phyloP scores from a whole-genome alignment of 2,888 invertebrate species.

The Orthonevra nobilis region DNA sequence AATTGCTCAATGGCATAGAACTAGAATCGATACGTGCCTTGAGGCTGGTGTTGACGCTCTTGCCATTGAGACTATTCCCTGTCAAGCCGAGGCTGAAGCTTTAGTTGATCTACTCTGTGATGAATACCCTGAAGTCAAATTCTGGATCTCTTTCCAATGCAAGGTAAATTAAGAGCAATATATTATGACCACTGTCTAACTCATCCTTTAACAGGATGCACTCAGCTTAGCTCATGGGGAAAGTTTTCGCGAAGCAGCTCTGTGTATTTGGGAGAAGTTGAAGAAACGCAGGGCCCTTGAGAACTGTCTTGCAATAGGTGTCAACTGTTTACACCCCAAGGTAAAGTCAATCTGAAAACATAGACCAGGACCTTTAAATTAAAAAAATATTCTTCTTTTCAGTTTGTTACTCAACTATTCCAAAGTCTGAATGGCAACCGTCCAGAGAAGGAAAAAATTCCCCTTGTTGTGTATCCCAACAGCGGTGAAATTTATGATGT shows the following conservation, averaged over 20 bases:
- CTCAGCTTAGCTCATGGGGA: conserved; percentile 88
- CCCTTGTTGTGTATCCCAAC: conserved; percentile 95
- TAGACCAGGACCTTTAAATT: no score
- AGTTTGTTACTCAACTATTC: conserved; percentile 84
- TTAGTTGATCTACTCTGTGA: conserved; percentile 87
- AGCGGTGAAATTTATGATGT: conserved; percentile 84
- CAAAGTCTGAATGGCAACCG: conserved; percentile 81
- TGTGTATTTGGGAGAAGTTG: conserved; percentile 84
- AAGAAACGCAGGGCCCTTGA: conserved; percentile 83
- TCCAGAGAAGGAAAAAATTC: conserved; percentile 81
- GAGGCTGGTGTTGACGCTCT: conserved; percentile 91
- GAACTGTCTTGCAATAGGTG: conserved; percentile 90
- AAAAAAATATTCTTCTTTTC: conserved; percentile 34
- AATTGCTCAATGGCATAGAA: conserved; percentile 91
- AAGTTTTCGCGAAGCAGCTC: conserved; percentile 87
- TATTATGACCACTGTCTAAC: not conserved
- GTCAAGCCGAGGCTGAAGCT: conserved; percentile 90
- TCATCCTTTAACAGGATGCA: conserved; percentile 81
- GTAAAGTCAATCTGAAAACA: no score
- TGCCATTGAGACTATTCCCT: conserved; percentile 96
- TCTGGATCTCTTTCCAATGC: conserved; percentile 94
- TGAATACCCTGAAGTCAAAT: conserved; percentile 88
- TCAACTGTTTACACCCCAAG: conserved; percentile 90
- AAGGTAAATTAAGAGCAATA: conserved; percentile 81
- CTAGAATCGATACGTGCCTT: conserved; percentile 88